These are phyloP conservation scores for Chymomyza costata DNA, from an alignment of 1,140 invertebrate genomes.

Conservation along the genomic window DNA sequence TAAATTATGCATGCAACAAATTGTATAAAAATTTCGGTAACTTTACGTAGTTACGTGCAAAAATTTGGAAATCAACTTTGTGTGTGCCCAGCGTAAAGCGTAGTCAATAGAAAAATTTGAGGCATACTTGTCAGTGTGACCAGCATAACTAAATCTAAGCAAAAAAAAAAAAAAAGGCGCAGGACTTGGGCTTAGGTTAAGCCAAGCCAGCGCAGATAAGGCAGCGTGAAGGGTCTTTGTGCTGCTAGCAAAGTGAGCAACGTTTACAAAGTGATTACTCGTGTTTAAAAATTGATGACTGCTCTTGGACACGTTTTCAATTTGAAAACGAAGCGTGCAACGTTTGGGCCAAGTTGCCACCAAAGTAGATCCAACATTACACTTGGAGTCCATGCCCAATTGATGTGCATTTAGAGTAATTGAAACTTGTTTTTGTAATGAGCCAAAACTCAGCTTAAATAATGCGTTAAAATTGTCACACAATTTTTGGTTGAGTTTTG, in stretches of 20 bases:
- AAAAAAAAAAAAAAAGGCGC: no score
- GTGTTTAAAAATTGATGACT: slow-evolving; percentile 73
- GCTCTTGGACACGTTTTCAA: slow-evolving; percentile 74
- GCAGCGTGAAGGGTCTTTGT: slow-evolving; percentile 20
- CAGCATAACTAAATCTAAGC: slow-evolving; percentile 26
- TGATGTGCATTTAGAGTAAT: slow-evolving; percentile 29
- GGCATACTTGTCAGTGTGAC: slow-evolving; percentile 42
- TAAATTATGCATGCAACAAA: slow-evolving; percentile 75
- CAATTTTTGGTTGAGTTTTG: no score
- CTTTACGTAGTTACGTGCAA: slow-evolving; percentile 69
- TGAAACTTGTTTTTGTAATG: slow-evolving; percentile 28
- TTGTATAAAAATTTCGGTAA: slow-evolving; percentile 74
- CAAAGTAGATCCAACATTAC: no score
- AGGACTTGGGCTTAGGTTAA: slow-evolving; percentile 14
- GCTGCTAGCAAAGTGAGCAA: slow-evolving; percentile 25
- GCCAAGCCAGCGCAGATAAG: slow-evolving; percentile 49
- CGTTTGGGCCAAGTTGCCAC: no score
- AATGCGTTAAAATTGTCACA: not conserved
- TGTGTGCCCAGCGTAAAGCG: slow-evolving; percentile 3
- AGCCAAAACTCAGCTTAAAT: not conserved
- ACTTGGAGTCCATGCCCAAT: slow-evolving; percentile 7
- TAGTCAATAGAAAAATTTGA: slow-evolving; percentile 44
- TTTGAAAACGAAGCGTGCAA: slow-evolving; percentile 43
- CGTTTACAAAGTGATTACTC: slow-evolving; percentile 75
- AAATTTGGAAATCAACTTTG: slow-evolving; percentile 66